Conservation (phyloP, 2,888 invertebrate genomes). For the Hyppa rectilinea region DNA sequence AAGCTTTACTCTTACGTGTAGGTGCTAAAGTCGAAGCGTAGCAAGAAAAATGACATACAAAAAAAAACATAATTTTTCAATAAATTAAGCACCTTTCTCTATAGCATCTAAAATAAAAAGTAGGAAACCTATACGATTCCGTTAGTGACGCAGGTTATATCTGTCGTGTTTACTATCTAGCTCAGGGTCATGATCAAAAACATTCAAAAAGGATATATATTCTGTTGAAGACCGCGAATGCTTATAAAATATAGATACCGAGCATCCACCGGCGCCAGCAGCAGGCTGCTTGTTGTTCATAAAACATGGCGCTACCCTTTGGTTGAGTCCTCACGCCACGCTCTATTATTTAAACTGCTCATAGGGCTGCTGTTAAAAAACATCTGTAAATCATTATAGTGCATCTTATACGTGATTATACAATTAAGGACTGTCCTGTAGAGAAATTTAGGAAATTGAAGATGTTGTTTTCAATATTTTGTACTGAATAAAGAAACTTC, state of each 20-base stretch:
- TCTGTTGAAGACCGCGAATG: neutral
- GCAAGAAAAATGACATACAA: too few relatives aligned
- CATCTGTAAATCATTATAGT: neutral
- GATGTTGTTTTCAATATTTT: neutral
- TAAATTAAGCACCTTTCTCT: neutral
- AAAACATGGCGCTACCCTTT: constrained; percentile 39
- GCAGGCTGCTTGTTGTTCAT: constrained; percentile 8
- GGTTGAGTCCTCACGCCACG: constrained; percentile 42
- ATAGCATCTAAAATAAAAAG: neutral
- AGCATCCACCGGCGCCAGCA: neutral
- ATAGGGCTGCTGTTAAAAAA: constrained; percentile 28
- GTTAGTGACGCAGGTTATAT: neutral
- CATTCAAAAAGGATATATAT: neutral
- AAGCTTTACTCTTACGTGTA: constrained; percentile 11
- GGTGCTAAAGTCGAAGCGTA: too few relatives aligned
- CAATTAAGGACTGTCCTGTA: neutral
- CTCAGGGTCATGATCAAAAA: neutral
- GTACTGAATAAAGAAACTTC: neutral
- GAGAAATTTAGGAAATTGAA: neutral
- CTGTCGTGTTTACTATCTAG: neutral
- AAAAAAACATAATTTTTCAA: neutral
- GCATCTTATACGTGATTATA: neutral
- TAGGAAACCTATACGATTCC: neutral
- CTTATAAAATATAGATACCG: constrained; percentile 18
- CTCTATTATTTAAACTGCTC: constrained; percentile 48